Percentiles rank a stretch among this genome's conserved stretches.
phyloP scores from a whole-genome alignment of 2,888 invertebrate species.

The Arrhopalites spinosus region DNA sequence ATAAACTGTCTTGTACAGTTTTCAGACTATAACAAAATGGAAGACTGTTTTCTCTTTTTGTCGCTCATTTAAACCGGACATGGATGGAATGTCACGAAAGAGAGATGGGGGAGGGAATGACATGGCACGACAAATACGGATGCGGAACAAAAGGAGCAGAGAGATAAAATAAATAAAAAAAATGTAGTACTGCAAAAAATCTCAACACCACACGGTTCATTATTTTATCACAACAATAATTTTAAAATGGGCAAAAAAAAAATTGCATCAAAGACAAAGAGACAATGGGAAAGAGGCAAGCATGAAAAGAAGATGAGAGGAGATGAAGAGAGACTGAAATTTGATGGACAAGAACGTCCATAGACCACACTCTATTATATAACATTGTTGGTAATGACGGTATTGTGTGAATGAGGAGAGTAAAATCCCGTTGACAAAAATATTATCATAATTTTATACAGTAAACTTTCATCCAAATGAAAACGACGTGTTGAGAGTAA shows the following conservation, averaged over 20 bases:
- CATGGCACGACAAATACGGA: background rate
- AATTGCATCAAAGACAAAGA: background rate
- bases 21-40: no score
- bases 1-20: no score
- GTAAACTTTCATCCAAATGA: background rate
- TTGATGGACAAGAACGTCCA: no score
- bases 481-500: no score
- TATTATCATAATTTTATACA: no score
- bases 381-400: background rate
- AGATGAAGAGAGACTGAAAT: background rate
- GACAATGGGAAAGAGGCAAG: background rate
- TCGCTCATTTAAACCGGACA: slow-evolving; percentile 8
- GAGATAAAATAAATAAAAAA: background rate
- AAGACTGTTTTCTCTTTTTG: background rate
- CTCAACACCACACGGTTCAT: slow-evolving; percentile 16
- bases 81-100: slow-evolving; percentile 33
- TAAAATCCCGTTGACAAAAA: background rate
- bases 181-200: background rate
- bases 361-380: no score
- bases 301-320: background rate
- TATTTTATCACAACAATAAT: slow-evolving; percentile 2
- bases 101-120: slow-evolving; percentile 23
- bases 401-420: background rate
- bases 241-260: no score
- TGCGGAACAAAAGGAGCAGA: background rate